Percentiles rank a stretch among this genome's conserved stretches.
Conservation (phyloP, 2,888 invertebrate species). For the Dynastes tityus region DNA sequence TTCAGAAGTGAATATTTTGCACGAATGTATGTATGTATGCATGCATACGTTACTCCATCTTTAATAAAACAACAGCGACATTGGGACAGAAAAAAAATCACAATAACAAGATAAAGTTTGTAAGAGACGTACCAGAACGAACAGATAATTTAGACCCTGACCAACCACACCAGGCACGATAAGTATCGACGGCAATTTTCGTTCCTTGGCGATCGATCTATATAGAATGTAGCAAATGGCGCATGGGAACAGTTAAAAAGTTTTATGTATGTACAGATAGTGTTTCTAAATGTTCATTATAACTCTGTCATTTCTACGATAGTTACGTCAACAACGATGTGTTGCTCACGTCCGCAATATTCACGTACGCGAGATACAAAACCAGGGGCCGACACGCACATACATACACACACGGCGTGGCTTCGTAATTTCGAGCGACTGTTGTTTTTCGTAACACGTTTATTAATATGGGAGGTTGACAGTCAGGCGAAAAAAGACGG, state of each 20-base stretch:
- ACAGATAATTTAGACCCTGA: slow-evolving; percentile 38
- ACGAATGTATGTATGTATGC: background rate
- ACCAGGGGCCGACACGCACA: slow-evolving; percentile 41
- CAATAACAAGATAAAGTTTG: slow-evolving; percentile 6
- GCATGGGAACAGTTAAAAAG: slow-evolving; percentile 15
- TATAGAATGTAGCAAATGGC: slow-evolving; percentile 17
- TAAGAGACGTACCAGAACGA: slow-evolving; percentile 33
- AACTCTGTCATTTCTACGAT: slow-evolving; percentile 34
- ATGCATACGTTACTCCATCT: slow-evolving; percentile 7
- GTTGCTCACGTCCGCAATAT: slow-evolving; percentile 39
- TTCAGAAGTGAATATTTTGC: slow-evolving; percentile 21
- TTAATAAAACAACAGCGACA: slow-evolving; percentile 6
- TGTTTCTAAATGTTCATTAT: slow-evolving; percentile 21
- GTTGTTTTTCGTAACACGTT: slow-evolving; percentile 47
- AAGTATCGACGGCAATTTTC: slow-evolving; percentile 30
- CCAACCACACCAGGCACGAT: slow-evolving; percentile 41
- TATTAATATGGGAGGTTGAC: slow-evolving; percentile 44
- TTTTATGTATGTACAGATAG: slow-evolving; percentile 28
- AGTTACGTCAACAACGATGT: slow-evolving; percentile 37
- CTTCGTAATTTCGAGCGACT: slow-evolving; percentile 46
- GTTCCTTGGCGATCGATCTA: slow-evolving; percentile 9
- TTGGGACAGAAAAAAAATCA: background rate
- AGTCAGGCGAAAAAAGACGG: slow-evolving; percentile 45
- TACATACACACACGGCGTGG: slow-evolving; percentile 41
- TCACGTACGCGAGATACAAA: slow-evolving; percentile 43